Percentiles rank a stretch among this genome's conserved stretches.
These are phyloP conservation scores for Dryococelus australis DNA, from an alignment of 2,888 invertebrate species.

Conservation along the genomic window DNA sequence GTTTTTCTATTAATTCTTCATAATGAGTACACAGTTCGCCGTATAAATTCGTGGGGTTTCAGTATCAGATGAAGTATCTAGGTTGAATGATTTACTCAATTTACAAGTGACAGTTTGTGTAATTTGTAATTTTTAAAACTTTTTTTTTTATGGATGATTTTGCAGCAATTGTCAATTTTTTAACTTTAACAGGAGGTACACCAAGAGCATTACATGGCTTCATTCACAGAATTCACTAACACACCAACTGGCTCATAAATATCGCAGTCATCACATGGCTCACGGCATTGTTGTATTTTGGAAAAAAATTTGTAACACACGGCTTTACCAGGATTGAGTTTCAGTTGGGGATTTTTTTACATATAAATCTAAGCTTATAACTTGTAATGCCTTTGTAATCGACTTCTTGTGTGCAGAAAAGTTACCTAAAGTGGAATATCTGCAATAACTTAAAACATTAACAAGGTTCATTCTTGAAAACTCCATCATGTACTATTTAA, in stretches of 20 bases:
- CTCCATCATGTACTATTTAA: background rate
- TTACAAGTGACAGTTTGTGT: too few relatives aligned
- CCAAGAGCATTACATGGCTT: background rate
- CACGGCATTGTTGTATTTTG: background rate
- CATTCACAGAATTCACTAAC: conserved; percentile 7
- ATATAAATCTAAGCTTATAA: background rate
- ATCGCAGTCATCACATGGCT: background rate
- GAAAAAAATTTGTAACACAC: background rate
- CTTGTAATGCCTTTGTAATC: background rate
- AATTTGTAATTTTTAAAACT: too few relatives aligned
- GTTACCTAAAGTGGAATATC: background rate
- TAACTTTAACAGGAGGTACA: background rate
- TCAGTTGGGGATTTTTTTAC: background rate
- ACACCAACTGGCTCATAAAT: background rate
- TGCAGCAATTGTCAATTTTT: too few relatives aligned
- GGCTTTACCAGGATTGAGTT: background rate
- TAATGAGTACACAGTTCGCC: too few relatives aligned
- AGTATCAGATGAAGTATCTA: too few relatives aligned
- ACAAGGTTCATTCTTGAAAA: background rate
- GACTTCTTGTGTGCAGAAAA: background rate
- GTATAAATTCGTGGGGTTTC: too few relatives aligned
- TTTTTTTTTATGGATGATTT: too few relatives aligned
- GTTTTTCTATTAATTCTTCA: too few relatives aligned
- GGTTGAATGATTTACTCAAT: too few relatives aligned
- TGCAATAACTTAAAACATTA: background rate